These are phyloP conservation scores for Beroe forskalii DNA, from an alignment of 37 sponge, comb jelly and placozoan genomes.

Conservation along the genomic window DNA sequence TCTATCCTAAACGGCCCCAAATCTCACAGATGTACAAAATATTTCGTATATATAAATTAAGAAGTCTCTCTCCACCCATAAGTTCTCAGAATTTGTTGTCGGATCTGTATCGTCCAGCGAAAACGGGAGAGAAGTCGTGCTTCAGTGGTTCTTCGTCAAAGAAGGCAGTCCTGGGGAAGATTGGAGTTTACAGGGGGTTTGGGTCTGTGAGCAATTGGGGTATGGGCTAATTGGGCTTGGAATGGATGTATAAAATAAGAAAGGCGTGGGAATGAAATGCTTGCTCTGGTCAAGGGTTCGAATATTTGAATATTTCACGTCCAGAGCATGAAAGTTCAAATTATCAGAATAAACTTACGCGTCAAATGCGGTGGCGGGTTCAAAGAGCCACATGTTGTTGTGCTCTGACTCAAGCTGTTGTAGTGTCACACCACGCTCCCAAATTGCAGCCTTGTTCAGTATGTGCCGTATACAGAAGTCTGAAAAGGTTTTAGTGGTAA, in stretches of 20 bases:
- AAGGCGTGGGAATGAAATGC: neutral
- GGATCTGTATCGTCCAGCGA: neutral
- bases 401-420: slow-evolving; percentile 9
- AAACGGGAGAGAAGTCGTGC: slow-evolving; percentile 6
- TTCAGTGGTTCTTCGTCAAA: neutral
- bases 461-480: neutral
- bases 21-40: too few species aligned
- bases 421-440: slow-evolving; percentile 12
- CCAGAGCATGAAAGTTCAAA: neutral
- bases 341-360: slow-evolving; percentile 1
- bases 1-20: too few species aligned
- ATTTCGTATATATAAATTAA: too few species aligned
- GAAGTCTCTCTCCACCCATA: too few species aligned
- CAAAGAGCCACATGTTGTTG: neutral
- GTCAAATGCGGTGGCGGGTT: neutral
- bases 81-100: neutral
- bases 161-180: neutral
- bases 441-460: neutral
- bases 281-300: neutral
- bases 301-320: neutral
- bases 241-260: too few species aligned
- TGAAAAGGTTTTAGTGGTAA: neutral
- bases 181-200: too few species aligned
- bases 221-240: too few species aligned
- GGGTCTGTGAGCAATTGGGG: too few species aligned